phyloP scores from a whole-genome alignment of 2,797 vertebrate genomes.

The Prunella strophiata region DNA sequence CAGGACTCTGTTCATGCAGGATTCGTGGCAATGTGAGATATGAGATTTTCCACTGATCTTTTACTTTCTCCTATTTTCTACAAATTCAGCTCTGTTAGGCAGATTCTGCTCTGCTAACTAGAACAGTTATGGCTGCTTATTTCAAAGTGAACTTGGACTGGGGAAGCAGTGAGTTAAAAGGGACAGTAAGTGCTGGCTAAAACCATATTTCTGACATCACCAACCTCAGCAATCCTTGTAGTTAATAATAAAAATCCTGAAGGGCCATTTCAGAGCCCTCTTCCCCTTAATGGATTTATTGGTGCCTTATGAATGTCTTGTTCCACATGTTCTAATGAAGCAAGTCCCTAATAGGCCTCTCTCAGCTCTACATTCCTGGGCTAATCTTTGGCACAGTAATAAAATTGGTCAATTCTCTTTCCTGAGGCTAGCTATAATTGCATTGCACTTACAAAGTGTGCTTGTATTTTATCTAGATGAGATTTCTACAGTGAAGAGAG shows the following conservation, averaged over 20 bases:
- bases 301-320: constrained; percentile 51
- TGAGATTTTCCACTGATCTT: background rate
- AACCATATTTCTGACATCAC: background rate
- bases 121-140: background rate
- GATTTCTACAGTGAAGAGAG: constrained; percentile 2
- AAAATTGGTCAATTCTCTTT: constrained; percentile 53
- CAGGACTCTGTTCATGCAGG: background rate
- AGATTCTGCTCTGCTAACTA: background rate
- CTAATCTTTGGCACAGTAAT: constrained; percentile 61
- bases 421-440: constrained; percentile 67
- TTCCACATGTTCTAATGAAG: constrained; percentile 69
- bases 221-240: background rate
- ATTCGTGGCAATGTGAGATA: background rate
- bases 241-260: constrained; percentile 34
- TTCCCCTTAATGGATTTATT: constrained; percentile 67
- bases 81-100: background rate
- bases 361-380: constrained; percentile 57
- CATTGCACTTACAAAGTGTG: constrained; percentile 30
- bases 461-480: constrained; percentile 58
- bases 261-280: constrained; percentile 33
- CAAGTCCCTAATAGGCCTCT: constrained; percentile 44
- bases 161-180: background rate
- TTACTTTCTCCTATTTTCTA: background rate
- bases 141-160: background rate
- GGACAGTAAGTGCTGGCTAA: background rate